phyloP scores from a whole-genome alignment of 2,797 vertebrate genomes.

The Phataginus tetradactyla region DNA sequence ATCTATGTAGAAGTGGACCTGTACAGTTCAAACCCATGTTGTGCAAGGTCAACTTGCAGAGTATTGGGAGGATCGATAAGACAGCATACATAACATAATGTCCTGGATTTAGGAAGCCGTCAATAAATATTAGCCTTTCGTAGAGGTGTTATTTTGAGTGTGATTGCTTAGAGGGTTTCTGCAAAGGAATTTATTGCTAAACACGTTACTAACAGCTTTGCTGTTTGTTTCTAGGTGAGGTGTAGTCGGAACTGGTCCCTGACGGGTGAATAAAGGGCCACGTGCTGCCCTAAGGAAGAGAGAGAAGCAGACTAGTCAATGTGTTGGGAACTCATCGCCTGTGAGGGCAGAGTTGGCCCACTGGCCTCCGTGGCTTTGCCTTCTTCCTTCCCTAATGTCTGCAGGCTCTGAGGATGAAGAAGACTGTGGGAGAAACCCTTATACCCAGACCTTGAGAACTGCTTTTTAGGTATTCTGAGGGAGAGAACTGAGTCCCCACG shows the following conservation, averaged over 20 bases:
- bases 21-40: too few relatives aligned
- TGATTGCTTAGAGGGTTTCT: neutral
- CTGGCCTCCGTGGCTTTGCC: fast-evolving
- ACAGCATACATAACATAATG: neutral
- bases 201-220: neutral
- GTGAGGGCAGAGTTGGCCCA: neutral
- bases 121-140: neutral
- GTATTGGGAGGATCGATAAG: neutral
- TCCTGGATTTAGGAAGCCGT: neutral
- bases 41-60: neutral
- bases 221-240: neutral
- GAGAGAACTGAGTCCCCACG: neutral
- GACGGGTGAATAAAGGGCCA: neutral
- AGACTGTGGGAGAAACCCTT: neutral
- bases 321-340: neutral
- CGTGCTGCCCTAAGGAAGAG: neutral
- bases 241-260: neutral
- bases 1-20: too few relatives aligned
- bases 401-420: neutral
- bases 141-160: neutral
- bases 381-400: neutral
- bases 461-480: neutral
- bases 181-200: neutral
- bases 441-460: neutral
- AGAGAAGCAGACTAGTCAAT: neutral